phyloP scores from a whole-genome alignment of 2,113 vertebrate genomes.

The Pterophyllum scalare region DNA sequence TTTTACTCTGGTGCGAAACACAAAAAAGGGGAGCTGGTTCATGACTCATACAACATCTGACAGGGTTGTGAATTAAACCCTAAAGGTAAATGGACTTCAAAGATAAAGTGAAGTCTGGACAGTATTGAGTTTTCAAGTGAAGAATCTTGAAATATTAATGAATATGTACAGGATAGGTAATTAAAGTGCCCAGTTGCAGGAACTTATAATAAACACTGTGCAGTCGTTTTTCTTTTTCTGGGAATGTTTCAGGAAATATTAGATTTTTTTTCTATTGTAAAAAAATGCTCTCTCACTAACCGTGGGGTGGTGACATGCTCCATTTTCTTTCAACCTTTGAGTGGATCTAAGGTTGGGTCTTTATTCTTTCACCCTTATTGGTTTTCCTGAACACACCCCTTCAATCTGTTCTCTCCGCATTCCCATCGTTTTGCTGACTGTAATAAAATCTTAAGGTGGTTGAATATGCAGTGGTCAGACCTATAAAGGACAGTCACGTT shows the following conservation, averaged over 20 bases:
- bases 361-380: neutral
- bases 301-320: neutral
- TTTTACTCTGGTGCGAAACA: neutral
- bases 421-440: neutral
- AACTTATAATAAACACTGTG: constrained; percentile 15
- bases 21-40: neutral
- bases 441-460: neutral
- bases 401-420: constrained; percentile 5
- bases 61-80: constrained; percentile 1
- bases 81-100: neutral
- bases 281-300: rapidly evolving
- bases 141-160: neutral
- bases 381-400: neutral
- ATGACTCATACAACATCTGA: neutral
- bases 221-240: neutral
- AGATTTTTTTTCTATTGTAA: neutral
- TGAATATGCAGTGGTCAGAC: neutral
- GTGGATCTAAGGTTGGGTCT: neutral
- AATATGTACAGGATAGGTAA: neutral
- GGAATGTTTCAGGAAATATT: constrained; percentile 11
- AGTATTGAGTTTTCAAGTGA: neutral
- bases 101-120: constrained; percentile 9
- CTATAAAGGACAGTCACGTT: neutral
- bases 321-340: neutral
- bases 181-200: neutral